Base-by-base conservation (phyloP, 1,140 invertebrate species). In the Drosophila saltans region DNA sequence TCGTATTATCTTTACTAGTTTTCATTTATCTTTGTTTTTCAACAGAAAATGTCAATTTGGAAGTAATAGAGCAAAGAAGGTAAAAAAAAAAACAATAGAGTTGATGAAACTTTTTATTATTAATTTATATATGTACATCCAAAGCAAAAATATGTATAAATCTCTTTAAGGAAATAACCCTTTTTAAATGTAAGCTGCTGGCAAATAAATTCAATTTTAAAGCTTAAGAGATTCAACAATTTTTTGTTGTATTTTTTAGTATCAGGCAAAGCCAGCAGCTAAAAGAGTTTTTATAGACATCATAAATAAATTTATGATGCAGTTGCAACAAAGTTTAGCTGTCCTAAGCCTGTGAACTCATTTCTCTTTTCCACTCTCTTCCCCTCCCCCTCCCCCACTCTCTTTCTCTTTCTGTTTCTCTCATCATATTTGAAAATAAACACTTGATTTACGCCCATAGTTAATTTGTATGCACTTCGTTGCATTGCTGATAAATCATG, bases 401-500 rank as follows among this genome's bases (percentile, higher is more conserved):
- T 45, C 11, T 41, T n/a, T 45, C 6, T 36, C 6, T 36, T 7
- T 10, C 45, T 48, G 0, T 45, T 6, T 41, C 6, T 45, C 40
- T 24, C 24, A n/a, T 21, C n/a, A 60, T 39, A 3, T 40, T 72
- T 58, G 75, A 40, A 40, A 69, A 75, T 76, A 76, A 75, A 76
- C 73, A 76, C 74, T 61, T 76, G 69, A 70, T 76, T 76, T 76
- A 76, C 69, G 55, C 66, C 60, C 60, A 40, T 24, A 16, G 43
- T 24, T 30, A 26, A 56, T 11, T 70, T 73, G 48, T 36, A 33
- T 68, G 64, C 48, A 65, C 45, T 41, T 57, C 60, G 48, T 39
- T 76, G 67, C 75, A 77, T 59, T 69, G 59, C 67, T 66, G 74
- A 77, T 77, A 77, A 77, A 77, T 77, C 75, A 77, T 60, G 64